Evolutionary conservation across 2,888 invertebrate genomes (phyloP), one percentile per base, ranked within the genome.

Genomic region (Ypsolopha scabrella): DNA sequence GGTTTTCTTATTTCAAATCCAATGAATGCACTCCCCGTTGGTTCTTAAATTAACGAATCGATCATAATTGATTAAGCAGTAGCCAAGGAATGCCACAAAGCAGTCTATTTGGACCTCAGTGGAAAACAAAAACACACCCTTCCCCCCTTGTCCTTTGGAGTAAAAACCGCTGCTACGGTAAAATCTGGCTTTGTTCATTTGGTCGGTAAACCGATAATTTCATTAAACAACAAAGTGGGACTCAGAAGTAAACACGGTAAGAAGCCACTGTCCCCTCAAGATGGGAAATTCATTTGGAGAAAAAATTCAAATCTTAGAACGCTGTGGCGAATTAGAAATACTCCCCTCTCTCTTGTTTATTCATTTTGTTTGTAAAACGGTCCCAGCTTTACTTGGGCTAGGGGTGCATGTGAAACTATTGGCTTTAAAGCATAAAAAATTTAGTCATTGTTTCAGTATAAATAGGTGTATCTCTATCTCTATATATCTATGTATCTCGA

Each of bases 111-210:
- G 70, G 68, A 61, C 72, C 75, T 67, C 68, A 64, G 74, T 67
- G 53, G 62, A 77, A 78, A 80, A 80, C 79, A 80, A 80, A 79
- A 80, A 80, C 79, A 78, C 60, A 57, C 56, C 49, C 64, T 65
- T 72, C 70, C 73, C 43, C 35, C 34, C 74, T 24, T 58, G 72
- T 70, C 72, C 78, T 81, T 83, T 81, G 77, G 80, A 76, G 76
- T 78, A 74, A 68, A 74, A 68, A 63, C 68, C 66, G 65, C 69
- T 67, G 73, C 47, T 46, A 75, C 75, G 75, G 75, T 75, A 75
- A 81, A 82, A 86, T 83, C 82, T 80, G 79, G 82, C 86, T 85
- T 86, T 86, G 85, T 86, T 85, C 85, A 85, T 85, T 85, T 85
- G 77, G 79, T 83, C 75, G 80, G 83, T 83, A 86, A 86, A 86